Percentiles rank a stretch among this genome's conserved stretches.
Evolutionary conservation across 2,888 invertebrate genomes (phyloP).

Genomic region (Electrophaes corylata): DNA sequence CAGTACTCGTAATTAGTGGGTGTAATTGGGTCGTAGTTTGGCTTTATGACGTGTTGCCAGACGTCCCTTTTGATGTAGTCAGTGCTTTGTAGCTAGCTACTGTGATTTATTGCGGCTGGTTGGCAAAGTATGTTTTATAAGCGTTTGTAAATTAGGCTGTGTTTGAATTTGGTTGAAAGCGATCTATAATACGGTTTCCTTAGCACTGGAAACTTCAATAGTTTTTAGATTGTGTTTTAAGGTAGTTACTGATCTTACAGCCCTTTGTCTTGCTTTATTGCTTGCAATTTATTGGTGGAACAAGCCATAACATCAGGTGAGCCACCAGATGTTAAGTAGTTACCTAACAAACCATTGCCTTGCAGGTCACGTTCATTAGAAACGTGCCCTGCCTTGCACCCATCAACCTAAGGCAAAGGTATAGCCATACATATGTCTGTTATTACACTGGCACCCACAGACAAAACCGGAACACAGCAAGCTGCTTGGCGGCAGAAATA

Average conservation of each 20-base stretch:
- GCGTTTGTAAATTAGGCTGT: background rate
- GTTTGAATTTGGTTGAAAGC: background rate
- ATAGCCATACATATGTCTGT: too few species aligned
- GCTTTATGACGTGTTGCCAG: slow-evolving; percentile 51
- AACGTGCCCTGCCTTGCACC: too few species aligned
- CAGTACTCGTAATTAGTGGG: slow-evolving; percentile 55
- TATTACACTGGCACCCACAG: too few species aligned
- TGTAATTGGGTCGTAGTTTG: slow-evolving; percentile 57
- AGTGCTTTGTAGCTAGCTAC: slow-evolving; percentile 44
- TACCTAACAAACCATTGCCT: too few species aligned
- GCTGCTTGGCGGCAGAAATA: too few species aligned
- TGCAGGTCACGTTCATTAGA: too few species aligned
- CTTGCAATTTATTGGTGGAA: background rate
- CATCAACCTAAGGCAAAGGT: too few species aligned
- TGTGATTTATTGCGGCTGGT: slow-evolving; percentile 54
- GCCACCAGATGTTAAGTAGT: too few species aligned
- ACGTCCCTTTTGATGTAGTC: slow-evolving; percentile 62
- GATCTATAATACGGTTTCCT: background rate
- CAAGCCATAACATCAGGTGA: too few species aligned
- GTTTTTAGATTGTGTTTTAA: background rate
- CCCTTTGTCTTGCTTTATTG: too few species aligned
- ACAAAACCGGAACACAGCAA: too few species aligned
- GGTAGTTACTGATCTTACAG: background rate
- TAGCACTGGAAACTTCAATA: too few species aligned
- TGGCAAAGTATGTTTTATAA: slow-evolving; percentile 13